A percentile compares a stretch with the other conserved stretches of the same genome.
Conservation (phyloP, 37 sponge, comb jelly and placozoan species). For the Mnemiopsis leidyi region DNA sequence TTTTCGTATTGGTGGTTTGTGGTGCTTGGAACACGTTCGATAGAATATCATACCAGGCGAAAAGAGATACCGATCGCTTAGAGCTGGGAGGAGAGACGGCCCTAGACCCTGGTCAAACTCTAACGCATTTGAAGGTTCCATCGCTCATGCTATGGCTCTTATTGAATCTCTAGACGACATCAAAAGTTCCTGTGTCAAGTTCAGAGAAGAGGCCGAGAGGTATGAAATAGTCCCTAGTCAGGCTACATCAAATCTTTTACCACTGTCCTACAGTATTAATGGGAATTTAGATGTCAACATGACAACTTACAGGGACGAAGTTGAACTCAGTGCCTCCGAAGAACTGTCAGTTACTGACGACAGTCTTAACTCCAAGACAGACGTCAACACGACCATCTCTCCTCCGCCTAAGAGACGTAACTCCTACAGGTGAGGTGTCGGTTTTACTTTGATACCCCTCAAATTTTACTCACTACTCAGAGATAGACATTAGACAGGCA, state of each 20-base stretch:
- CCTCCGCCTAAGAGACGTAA: slow-evolving; percentile 52
- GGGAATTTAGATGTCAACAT: too few species aligned
- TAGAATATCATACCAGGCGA: not conserved
- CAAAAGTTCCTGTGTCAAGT: slow-evolving; percentile 58
- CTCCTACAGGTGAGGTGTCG: slow-evolving; percentile 31
- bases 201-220: slow-evolving; percentile 59
- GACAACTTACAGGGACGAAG: slow-evolving; percentile 23
- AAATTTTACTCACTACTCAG: too few species aligned
- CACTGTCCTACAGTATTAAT: too few species aligned
- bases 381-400: slow-evolving; percentile 29
- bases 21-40: too few species aligned
- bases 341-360: slow-evolving; percentile 37
- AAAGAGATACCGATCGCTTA: slow-evolving; percentile 31
- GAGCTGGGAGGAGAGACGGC: not conserved
- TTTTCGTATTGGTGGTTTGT: too few species aligned
- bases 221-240: too few species aligned
- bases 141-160: slow-evolving; percentile 61
- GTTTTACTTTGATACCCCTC: not conserved
- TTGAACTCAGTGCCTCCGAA: not conserved
- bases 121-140: slow-evolving; percentile 55
- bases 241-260: too few species aligned
- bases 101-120: slow-evolving; percentile 48
- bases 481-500: too few species aligned
- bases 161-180: slow-evolving; percentile 50
- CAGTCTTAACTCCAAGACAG: not conserved